These are phyloP conservation scores for Lepidurus arcticus DNA, from an alignment of 1,140 invertebrate species.

Conservation along the genomic window DNA sequence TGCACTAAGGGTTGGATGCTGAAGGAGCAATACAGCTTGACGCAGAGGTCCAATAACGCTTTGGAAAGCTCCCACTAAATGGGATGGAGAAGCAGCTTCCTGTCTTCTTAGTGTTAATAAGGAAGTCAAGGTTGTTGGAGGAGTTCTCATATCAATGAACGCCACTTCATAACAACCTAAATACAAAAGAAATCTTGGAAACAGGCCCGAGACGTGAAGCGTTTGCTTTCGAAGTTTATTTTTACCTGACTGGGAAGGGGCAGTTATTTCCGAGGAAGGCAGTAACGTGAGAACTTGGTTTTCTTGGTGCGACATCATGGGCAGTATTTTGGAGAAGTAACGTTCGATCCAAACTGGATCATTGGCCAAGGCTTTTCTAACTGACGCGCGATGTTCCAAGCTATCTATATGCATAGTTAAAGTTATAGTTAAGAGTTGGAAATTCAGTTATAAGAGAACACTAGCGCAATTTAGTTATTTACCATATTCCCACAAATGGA, in stretches of 20 bases:
- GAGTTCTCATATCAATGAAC: not conserved
- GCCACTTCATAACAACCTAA: not conserved
- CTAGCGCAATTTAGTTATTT: conserved; percentile 16
- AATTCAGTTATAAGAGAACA: not conserved
- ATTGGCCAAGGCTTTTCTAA: conserved; percentile 41
- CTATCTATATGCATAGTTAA: conserved; percentile 40
- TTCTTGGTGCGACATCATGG: conserved; percentile 41
- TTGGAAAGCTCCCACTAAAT: conserved; percentile 32
- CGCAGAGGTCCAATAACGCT: conserved; percentile 23
- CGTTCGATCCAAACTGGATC: conserved; percentile 41
- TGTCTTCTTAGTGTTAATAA: not conserved
- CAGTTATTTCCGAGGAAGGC: not conserved
- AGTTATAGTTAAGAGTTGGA: not conserved
- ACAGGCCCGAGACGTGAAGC: not conserved
- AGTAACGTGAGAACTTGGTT: conserved; percentile 37
- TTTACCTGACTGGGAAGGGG: conserved; percentile 20
- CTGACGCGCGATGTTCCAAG: conserved; percentile 41
- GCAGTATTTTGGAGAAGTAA: conserved; percentile 42
- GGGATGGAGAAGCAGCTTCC: not conserved
- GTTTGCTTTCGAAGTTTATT: not conserved
- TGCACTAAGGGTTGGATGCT: conserved; percentile 26
- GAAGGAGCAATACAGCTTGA: conserved; percentile 27
- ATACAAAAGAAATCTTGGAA: not conserved
- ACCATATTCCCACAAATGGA: conserved; percentile 49
- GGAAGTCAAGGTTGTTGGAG: not conserved